A percentile compares a stretch with the other conserved stretches of the same genome.
Evolutionary conservation across 2,888 invertebrate genomes (phyloP).

Genomic region (Gasteruption jaculator): DNA sequence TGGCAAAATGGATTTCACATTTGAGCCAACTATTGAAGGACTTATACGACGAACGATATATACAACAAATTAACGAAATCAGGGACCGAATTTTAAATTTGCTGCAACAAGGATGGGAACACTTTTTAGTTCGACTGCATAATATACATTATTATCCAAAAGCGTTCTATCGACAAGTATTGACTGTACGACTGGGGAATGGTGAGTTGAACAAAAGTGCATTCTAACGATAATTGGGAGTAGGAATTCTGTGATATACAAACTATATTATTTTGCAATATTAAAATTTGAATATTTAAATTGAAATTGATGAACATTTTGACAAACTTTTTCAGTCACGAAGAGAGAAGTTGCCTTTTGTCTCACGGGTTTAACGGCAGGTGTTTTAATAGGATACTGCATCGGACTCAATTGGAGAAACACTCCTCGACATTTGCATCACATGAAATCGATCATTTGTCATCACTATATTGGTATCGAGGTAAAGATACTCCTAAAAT

Average conservation of each 20-base stretch:
- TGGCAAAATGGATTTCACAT: constrained; percentile 29
- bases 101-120: constrained; percentile 32
- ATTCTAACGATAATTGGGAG: neutral
- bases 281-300: neutral
- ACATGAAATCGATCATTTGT: constrained; percentile 54
- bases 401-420: constrained; percentile 45
- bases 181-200: constrained; percentile 26
- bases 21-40: constrained; percentile 29
- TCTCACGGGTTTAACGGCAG: constrained; percentile 50
- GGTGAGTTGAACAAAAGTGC: constrained; percentile 26
- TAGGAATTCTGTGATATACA: neutral
- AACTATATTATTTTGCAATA: neutral
- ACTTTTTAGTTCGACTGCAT: constrained; percentile 33
- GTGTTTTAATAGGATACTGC: constrained; percentile 50
- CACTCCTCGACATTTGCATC: constrained; percentile 41
- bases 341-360: constrained; percentile 51
- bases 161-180: constrained; percentile 33
- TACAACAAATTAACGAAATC: constrained; percentile 32
- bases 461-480: constrained; percentile 52
- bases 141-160: constrained; percentile 31
- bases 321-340: constrained; percentile 43
- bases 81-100: constrained; percentile 26
- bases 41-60: constrained; percentile 30
- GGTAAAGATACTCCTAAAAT: too few relatives aligned
- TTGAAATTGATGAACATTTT: constrained; percentile 16